Evolutionary conservation across 2,888 invertebrate species (phyloP).

Genomic region (Scelioninae gen. 1): DNA sequence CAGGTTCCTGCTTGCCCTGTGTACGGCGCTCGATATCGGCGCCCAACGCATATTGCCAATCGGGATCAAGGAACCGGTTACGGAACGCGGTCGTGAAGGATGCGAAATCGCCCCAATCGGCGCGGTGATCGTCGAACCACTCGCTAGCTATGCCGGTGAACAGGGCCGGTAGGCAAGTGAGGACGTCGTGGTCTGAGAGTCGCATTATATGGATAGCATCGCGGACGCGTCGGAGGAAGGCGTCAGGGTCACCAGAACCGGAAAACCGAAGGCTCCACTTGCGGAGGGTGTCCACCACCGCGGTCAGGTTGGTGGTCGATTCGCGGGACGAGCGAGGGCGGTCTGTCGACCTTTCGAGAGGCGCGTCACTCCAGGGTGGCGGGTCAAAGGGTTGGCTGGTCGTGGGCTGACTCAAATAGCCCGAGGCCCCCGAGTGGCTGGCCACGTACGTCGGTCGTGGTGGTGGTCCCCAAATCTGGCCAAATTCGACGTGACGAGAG

Average conservation of each 20-base stretch:
- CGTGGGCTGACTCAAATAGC: no score
- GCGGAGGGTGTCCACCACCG: no score
- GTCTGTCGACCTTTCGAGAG: no score
- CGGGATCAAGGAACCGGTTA: constrained; percentile 3
- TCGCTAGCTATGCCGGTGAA: constrained; percentile 10
- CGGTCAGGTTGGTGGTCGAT: no score
- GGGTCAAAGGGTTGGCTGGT: no score
- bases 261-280: background rate
- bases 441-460: no score
- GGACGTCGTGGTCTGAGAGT: background rate
- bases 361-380: no score
- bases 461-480: no score
- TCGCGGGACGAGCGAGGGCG: no score
- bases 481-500: no score
- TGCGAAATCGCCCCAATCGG: background rate
- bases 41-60: background rate
- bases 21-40: constrained; percentile 9
- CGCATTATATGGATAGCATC: background rate
- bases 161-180: background rate
- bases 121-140: constrained; percentile 19
- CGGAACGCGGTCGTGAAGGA: constrained; percentile 2
- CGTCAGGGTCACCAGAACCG: constrained; percentile 13
- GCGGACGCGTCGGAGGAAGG: background rate
- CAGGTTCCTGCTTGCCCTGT: constrained; percentile 2
- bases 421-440: no score